Evolutionary conservation across 2,113 vertebrate species (phyloP), one percentile per base, ranked within the genome.

Genomic region (Heterotis niloticus): DNA sequence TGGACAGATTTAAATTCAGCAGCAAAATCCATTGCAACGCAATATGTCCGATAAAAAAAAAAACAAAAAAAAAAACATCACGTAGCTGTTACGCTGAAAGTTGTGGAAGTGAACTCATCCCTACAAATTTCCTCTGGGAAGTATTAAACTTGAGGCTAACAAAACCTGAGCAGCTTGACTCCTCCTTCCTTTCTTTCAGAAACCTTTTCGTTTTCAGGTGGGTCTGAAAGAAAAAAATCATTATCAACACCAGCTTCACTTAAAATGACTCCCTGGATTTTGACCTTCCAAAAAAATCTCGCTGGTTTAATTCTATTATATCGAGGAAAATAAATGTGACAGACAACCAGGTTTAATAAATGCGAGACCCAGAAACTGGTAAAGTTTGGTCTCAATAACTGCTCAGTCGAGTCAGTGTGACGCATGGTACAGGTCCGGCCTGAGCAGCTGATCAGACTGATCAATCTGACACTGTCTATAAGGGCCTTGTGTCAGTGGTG

Each of bases 301-400:
- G 82, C 3, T 2, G 81, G 86, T 80, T 88, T 89, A 90, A 91
- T 91, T 90, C 89, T 87, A 85, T 90, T 89, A 88, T 87, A 89
- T 87, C 84, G 79, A 81, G 82, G 80, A 85, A 86, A 87, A 88
- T 87, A 88, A 89, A 91, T 84, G 85, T 86, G 81, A 87, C 60
- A 66, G 70, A 87, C 73, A 83, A 85, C 80, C 83, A 82, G 80
- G 86, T 85, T 68, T 71, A 81, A 75, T 79, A 68, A 81, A 86
- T 85, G 73, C 87, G 85, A 86, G 84, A 85, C 80, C 84, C 69
- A 34, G 54, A 71, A 70, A 17, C 77, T 71, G 57, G 11, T 72
- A 78, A 29, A 76, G 81, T 81, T 81, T 80, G 79, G 69, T 85
- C 86, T 84, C 84, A 84, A 85, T 11, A 52, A 71, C 44, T 69